Evolutionary conservation across 2,888 invertebrate species (phyloP), one percentile per base, ranked within the genome.

Genomic region (Selenia dentaria): DNA sequence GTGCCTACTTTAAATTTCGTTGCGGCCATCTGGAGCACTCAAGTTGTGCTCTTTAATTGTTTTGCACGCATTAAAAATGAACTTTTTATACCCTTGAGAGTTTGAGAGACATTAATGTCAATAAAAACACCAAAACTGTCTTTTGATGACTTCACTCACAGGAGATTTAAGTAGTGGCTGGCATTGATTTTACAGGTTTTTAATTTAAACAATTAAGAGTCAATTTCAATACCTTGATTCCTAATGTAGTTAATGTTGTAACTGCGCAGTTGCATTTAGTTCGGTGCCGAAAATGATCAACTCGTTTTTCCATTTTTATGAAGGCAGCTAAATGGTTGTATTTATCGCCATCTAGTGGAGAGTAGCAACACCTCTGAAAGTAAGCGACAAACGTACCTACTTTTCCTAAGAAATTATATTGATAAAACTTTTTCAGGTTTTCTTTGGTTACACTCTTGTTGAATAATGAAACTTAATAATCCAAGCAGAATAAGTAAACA

Each of bases 321-420:
- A 24, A 16, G 9, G 25, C 42, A 8, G 6, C 8, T 2, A 11
- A 14, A 6, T 13, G 1, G 8, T 9, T 27, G 6, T 26, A 6
- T 2, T n/a, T 14, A 54, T 26, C 67, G 78, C 74, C 78, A 83
- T 78, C 86, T 85, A 53, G 51, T 25, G 52, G 18, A 39, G 67
- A 79, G 62, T 83, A 79, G 83, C 51, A 5, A 4, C 63, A 77
- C 56, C 57, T 54, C 13, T 29, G 32, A 51, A 41, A 8, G n/a
- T n/a, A n/a, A 8, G 2, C 10, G 6, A 26, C 10, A 16, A 16
- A 16, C 2, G 2, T 16, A 16, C n/a, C n/a, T n/a, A 16, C 4
- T 16, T 16, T 4, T 2, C 16, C 16, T 16, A 3, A 2, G 22
- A 8, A 16, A 35, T 22, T 36, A 14, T 62, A 80, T 78, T 61